Evolutionary conservation across 1,140 invertebrate species (phyloP).

Genomic region (Dendroctonus ponderosae): DNA sequence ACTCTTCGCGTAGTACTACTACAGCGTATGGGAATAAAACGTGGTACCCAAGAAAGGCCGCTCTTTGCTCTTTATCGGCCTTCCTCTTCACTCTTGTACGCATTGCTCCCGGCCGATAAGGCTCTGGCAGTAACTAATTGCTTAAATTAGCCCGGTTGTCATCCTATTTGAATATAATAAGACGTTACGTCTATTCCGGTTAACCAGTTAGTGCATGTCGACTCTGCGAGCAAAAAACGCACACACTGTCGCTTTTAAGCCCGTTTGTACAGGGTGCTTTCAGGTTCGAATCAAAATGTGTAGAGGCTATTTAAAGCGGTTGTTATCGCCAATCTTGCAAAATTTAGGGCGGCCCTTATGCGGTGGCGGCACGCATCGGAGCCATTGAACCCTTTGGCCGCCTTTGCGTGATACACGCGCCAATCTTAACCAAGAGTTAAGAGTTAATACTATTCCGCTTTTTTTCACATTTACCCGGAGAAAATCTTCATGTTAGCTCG

Average conservation of each 20-base stretch:
- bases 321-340: constrained; percentile 13
- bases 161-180: constrained; percentile 28
- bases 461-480: too few relatives aligned
- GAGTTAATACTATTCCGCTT: too few relatives aligned
- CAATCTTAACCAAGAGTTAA: too few relatives aligned
- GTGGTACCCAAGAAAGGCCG: background rate
- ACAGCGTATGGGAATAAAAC: background rate
- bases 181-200: background rate
- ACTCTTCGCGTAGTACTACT: background rate
- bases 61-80: constrained; percentile 1
- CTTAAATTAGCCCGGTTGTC: constrained; percentile 25
- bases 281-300: too few relatives aligned
- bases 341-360: constrained; percentile 10
- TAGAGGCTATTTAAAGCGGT: constrained; percentile 6
- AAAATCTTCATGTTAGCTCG: too few relatives aligned
- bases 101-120: constrained; percentile 10
- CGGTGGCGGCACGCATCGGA: constrained; percentile 18
- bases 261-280: too few relatives aligned
- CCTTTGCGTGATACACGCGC: constrained; percentile 16
- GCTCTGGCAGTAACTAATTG: constrained; percentile 27
- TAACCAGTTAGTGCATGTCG: too few relatives aligned
- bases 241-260: too few relatives aligned
- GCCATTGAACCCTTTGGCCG: constrained; percentile 19
- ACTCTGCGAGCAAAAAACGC: too few relatives aligned
- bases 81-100: background rate